Conservation (phyloP, 2,113 vertebrate species). For the Vombatus ursinus region DNA sequence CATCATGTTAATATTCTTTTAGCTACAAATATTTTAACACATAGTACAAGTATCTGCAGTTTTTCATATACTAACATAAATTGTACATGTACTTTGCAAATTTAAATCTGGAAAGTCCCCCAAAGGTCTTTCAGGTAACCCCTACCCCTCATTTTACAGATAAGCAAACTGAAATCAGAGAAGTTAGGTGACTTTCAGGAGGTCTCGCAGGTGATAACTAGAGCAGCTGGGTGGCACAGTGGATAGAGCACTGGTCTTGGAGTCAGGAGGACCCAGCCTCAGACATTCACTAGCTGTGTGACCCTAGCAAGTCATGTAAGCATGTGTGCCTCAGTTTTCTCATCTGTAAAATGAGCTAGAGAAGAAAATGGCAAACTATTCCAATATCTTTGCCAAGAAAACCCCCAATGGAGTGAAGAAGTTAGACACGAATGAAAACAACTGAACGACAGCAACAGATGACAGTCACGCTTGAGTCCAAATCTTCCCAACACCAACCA, state of each 20-base stretch:
- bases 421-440: background rate
- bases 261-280: background rate
- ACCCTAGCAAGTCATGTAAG: background rate
- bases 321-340: background rate
- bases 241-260: too few relatives aligned
- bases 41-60: background rate
- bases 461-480: background rate
- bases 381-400: background rate
- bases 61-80: background rate
- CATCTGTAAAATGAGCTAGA: background rate
- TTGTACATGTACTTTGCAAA: background rate
- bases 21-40: rapidly evolving
- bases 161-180: background rate
- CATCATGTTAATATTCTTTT: background rate
- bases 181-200: background rate
- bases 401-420: background rate
- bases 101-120: background rate
- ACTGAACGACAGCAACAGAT: background rate
- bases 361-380: background rate
- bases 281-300: background rate
- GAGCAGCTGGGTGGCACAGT: too few relatives aligned
- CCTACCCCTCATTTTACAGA: background rate
- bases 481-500: background rate
- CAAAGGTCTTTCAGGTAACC: background rate
- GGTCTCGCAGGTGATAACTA: too few relatives aligned